Evolutionary conservation across 2,888 invertebrate species (phyloP).

Genomic region (Glyphotaelius pellucidus): DNA sequence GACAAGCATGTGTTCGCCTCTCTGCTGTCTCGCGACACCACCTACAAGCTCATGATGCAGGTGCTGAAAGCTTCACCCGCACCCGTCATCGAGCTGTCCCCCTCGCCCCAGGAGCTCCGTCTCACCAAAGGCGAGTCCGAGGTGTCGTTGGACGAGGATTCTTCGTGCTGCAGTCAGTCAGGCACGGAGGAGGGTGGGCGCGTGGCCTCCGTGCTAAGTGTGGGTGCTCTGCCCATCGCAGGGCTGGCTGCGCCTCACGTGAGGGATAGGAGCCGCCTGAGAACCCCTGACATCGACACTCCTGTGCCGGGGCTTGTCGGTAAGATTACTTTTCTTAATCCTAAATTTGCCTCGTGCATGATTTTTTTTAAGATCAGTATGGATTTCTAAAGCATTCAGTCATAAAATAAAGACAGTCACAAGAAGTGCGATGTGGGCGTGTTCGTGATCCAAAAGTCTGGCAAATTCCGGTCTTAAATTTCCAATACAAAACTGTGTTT

Average conservation of each 20-base stretch:
- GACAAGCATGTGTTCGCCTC: slow-evolving; percentile 94
- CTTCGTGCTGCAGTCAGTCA: slow-evolving; percentile 73
- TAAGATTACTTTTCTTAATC: not conserved
- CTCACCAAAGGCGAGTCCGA: slow-evolving; percentile 74
- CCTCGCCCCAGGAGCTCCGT: slow-evolving; percentile 72
- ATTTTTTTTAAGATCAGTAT: not conserved
- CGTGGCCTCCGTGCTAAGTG: slow-evolving; percentile 61
- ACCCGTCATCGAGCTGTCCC: slow-evolving; percentile 71
- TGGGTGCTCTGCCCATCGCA: slow-evolving; percentile 64
- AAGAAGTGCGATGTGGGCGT: too few species aligned
- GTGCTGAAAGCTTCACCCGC: slow-evolving; percentile 85
- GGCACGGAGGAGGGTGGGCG: slow-evolving; percentile 75
- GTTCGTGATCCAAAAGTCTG: too few species aligned
- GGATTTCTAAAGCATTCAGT: too few species aligned
- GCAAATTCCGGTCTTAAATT: too few species aligned
- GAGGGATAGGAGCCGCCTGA: slow-evolving; percentile 67
- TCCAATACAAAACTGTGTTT: too few species aligned
- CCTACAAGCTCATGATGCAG: slow-evolving; percentile 90
- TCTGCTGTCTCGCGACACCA: slow-evolving; percentile 91
- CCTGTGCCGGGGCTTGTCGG: not conserved
- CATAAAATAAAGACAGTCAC: too few species aligned
- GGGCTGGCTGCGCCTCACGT: slow-evolving; percentile 66
- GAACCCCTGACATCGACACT: slow-evolving; percentile 27
- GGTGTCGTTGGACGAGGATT: slow-evolving; percentile 77
- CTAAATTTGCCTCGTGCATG: not conserved